These are phyloP conservation scores for Etheostoma nigrum DNA, from an alignment of 2,797 vertebrate genomes.

Conservation along the genomic window DNA sequence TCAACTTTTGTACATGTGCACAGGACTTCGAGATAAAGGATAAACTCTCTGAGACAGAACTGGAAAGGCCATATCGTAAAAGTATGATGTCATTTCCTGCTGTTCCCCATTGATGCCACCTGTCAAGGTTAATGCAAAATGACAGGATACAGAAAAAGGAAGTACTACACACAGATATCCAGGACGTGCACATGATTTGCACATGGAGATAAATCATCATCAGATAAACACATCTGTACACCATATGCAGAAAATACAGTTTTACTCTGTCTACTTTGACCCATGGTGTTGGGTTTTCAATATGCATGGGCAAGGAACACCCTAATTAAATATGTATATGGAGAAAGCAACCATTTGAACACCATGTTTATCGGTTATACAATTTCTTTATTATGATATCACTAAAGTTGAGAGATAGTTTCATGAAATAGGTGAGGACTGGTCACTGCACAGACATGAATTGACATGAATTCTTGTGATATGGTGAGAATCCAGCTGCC, in stretches of 20 bases:
- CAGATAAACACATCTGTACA: constrained; percentile 28
- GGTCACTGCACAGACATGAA: neutral
- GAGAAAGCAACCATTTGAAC: neutral
- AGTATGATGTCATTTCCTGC: constrained; percentile 62
- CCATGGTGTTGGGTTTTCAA: neutral
- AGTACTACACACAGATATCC: constrained; percentile 27
- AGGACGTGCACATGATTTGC: constrained; percentile 36
- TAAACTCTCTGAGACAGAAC: neutral
- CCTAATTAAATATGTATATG: neutral
- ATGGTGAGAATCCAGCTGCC: too few species aligned
- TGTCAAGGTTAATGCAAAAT: constrained; percentile 48
- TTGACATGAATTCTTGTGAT: too few species aligned
- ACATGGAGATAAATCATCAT: constrained; percentile 7
- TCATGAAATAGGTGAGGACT: neutral
- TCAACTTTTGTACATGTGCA: constrained; percentile 12
- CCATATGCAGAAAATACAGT: neutral
- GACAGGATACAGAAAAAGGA: constrained; percentile 39
- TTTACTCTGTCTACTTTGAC: neutral
- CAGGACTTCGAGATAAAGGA: neutral
- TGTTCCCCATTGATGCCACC: constrained; percentile 37
- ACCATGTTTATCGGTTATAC: neutral
- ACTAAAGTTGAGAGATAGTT: neutral
- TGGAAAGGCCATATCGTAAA: constrained; percentile 34
- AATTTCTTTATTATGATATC: neutral
- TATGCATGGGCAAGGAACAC: neutral